These are phyloP conservation scores for Cyprinodon variegatus DNA, from an alignment of 2,113 vertebrate species.

Conservation along the genomic window DNA sequence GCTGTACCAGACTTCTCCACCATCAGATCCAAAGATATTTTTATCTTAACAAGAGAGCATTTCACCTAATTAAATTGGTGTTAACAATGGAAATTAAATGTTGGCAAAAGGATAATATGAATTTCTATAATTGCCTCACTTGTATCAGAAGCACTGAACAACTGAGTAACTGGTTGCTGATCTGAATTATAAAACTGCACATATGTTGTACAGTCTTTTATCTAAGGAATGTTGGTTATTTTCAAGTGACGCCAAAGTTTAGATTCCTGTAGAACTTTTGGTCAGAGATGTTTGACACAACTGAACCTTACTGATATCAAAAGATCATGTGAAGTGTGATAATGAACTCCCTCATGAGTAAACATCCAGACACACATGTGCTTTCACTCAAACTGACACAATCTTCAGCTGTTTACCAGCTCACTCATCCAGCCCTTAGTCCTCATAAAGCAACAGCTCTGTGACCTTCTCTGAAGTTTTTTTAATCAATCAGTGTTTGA, in stretches of 20 bases:
- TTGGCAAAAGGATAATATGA: conserved; percentile 37
- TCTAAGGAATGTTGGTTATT: conserved; percentile 45
- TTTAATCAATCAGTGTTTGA: conserved; percentile 60
- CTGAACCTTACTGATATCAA: conserved; percentile 48
- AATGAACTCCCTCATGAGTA: conserved; percentile 40
- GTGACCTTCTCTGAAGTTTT: conserved; percentile 45
- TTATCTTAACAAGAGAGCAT: conserved; percentile 35
- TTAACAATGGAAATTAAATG: conserved; percentile 36
- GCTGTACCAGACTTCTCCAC: not conserved
- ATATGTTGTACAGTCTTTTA: conserved; percentile 33
- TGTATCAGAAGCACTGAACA: conserved; percentile 43
- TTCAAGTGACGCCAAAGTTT: conserved; percentile 47
- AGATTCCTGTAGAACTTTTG: conserved; percentile 46
- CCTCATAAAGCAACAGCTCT: conserved; percentile 37
- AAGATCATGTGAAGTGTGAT: conserved; percentile 53
- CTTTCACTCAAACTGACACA: conserved; percentile 9
- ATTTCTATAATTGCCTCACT: conserved; percentile 34
- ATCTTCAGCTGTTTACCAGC: not conserved
- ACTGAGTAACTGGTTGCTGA: conserved; percentile 23
- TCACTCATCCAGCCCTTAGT: not conserved
- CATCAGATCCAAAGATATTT: conserved; percentile 23
- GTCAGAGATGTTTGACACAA: conserved; percentile 32
- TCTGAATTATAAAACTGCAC: conserved; percentile 16
- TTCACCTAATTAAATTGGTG: conserved; percentile 32
- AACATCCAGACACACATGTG: not conserved